Percentiles rank a stretch among this genome's conserved stretches.
These are phyloP conservation scores for Calephelis virginiensis DNA, from an alignment of 1,140 invertebrate genomes.

Conservation along the genomic window DNA sequence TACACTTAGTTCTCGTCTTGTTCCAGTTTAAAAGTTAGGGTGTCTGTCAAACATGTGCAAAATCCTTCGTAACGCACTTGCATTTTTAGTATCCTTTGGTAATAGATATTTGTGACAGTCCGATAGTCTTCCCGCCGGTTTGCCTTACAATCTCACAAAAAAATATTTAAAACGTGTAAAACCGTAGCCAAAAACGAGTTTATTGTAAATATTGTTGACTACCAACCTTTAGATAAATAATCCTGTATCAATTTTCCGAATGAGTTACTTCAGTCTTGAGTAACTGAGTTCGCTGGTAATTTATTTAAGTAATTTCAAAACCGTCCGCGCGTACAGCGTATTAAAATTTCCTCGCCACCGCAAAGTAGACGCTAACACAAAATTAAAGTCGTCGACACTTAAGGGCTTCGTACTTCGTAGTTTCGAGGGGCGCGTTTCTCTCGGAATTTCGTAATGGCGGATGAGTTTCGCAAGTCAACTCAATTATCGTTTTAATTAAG, in stretches of 20 bases:
- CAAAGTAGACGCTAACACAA: conserved; percentile 76
- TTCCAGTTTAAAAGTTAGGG: no score
- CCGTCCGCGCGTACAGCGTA: conserved; percentile 56
- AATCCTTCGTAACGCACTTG: no score
- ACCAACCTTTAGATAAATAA: neutral
- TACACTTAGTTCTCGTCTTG: no score
- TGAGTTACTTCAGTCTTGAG: conserved; percentile 46
- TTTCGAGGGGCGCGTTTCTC: conserved; percentile 69
- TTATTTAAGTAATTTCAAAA: conserved; percentile 72
- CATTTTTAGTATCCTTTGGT: no score
- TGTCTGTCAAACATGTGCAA: no score
- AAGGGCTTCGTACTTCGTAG: conserved; percentile 70
- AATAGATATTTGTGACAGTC: no score
- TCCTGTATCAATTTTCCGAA: conserved; percentile 49
- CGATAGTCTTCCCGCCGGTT: no score
- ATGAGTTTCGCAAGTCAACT: conserved; percentile 76
- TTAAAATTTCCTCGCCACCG: conserved; percentile 72
- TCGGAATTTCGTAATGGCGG: conserved; percentile 73
- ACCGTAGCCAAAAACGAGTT: no score
- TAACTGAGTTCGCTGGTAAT: conserved; percentile 63
- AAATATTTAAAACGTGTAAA: no score
- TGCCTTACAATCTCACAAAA: no score
- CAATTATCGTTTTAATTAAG: conserved; percentile 79
- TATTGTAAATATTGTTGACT: neutral
- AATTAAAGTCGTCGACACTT: conserved; percentile 78